Evolutionary conservation across 2,113 vertebrate genomes (phyloP).

Genomic region (Xiphorhynchus elegans): DNA sequence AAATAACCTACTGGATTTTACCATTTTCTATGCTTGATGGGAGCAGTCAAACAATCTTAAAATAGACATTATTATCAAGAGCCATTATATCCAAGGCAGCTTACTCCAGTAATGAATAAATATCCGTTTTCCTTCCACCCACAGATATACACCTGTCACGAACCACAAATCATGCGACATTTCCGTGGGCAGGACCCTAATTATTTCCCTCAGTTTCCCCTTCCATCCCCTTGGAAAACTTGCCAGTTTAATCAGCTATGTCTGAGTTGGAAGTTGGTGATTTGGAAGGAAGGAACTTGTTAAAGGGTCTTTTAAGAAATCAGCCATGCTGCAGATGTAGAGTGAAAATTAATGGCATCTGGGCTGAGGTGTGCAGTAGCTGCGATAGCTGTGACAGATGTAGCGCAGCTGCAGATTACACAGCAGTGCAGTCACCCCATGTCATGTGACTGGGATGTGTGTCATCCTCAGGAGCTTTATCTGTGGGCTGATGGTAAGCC

Average conservation of each 20-base stretch:
- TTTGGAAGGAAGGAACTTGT: background rate
- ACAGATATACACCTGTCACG: background rate
- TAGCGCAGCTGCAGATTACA: background rate
- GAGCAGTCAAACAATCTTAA: slow-evolving; percentile 15
- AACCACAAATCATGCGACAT: background rate
- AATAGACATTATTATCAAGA: background rate
- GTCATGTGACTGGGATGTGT: background rate
- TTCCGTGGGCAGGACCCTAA: background rate
- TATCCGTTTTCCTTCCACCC: background rate
- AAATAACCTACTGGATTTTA: background rate
- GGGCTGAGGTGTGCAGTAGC: background rate
- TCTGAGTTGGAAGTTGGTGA: background rate
- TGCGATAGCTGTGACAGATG: slow-evolving; percentile 14
- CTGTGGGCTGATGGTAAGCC: background rate
- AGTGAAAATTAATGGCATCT: background rate
- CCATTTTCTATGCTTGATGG: background rate
- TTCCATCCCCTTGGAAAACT: background rate
- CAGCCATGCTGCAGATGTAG: accelerated
- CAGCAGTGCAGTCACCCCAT: background rate
- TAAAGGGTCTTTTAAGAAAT: background rate
- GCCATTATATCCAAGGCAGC: background rate
- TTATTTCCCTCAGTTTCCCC: slow-evolving; percentile 16
- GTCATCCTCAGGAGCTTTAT: background rate
- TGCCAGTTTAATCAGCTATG: background rate
- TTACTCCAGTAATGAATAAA: background rate